Base-by-base conservation (phyloP, 2,888 invertebrate species). In the Cerceris rybyensis region DNA sequence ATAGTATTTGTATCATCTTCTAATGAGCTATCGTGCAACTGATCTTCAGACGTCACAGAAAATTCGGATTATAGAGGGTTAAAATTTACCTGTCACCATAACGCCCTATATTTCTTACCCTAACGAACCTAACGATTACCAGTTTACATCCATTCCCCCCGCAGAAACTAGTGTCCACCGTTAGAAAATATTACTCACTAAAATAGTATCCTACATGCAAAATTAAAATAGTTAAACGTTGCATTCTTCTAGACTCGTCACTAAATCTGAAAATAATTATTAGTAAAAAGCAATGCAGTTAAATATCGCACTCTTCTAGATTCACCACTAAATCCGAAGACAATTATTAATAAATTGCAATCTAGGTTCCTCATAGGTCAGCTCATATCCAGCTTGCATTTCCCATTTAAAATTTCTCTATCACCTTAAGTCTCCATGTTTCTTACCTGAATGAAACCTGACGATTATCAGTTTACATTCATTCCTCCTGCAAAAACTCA, bases 391-490 rank as follows among this genome's bases (percentile, higher is more conserved):
- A 7, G n/a, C 7, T 11, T n/a, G 11, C n/a, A 5, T 14, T 11
- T 52, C 0, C 1, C 52, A 8, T 9, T 7, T 1, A 65, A 66
- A 71, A 54, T 71, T 71, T 28, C 49, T 13, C 54, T 2, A 28
- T 55, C 14, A 43, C 11, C 41, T n/a, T 43, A 50, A 52, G 14
- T 42, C 16, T 8, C 17, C n/a, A n/a, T 14, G 16, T 42, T 8
- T 58, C 59, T 8, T 7, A 8, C 4, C 9, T 8, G 7, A 8
- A 8, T 13, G 7, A 13, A 39, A 14, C 16, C 7, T 16, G 28
- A 49, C 63, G 73, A 73, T 76, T 73, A 73, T 73, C 67, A 59
- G 49, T 73, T 59, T 68, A 42, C 68, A 54, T 39, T 67, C 14
- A 63, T 49, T 7, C 13, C 46, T 11, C 7, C 49, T 49, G 59